Evolutionary conservation across 2,797 vertebrate species (phyloP).

Genomic region (Crypturellus tataupa): DNA sequence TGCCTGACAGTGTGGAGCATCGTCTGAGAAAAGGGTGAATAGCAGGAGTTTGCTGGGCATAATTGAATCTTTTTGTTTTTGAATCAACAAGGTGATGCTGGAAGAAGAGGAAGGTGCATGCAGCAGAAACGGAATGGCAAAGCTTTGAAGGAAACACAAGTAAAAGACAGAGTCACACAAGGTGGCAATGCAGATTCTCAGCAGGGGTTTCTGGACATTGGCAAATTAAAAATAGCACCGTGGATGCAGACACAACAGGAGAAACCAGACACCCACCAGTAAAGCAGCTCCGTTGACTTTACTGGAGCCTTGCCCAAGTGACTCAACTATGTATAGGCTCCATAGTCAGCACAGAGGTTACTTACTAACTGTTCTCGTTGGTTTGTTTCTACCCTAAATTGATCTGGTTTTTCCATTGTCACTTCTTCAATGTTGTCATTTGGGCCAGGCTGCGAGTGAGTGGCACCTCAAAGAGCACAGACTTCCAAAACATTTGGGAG

Average conservation of each 20-base stretch:
- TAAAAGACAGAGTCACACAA: slow-evolving; percentile 13
- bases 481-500: neutral
- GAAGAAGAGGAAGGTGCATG: neutral
- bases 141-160: accelerated
- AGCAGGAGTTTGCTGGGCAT: neutral
- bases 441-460: accelerated
- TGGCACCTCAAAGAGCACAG: neutral
- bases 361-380: neutral
- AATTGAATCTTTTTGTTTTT: accelerated
- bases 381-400: neutral
- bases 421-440: accelerated
- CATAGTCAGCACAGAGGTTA: accelerated
- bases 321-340: accelerated
- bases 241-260: neutral
- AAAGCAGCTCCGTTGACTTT: neutral
- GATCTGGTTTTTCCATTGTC: accelerated
- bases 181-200: slow-evolving; percentile 71
- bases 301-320: neutral
- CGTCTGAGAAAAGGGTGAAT: accelerated
- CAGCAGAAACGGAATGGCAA: accelerated
- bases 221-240: slow-evolving; percentile 6
- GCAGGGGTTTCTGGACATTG: neutral
- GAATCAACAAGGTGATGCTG: neutral
- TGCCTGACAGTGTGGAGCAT: neutral
- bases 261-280: accelerated